Base-by-base conservation (phyloP, 2,888 invertebrate genomes). In the Diarsia rubi region DNA sequence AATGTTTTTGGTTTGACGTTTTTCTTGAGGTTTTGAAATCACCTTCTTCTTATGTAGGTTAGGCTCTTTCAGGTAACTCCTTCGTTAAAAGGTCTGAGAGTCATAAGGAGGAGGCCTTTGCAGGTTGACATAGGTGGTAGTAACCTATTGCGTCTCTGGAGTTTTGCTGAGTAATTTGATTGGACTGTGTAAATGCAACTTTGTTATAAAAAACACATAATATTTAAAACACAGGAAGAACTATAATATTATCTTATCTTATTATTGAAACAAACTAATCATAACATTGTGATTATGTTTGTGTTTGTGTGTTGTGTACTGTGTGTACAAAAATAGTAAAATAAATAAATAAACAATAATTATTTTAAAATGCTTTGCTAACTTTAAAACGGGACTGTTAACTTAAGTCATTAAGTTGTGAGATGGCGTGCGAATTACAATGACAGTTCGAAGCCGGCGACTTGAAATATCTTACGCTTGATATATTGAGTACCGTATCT, bases 401-500 rank as follows among this genome's bases (percentile, higher is more conserved):
- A 60, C 57, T 44, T 37, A 52, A 63, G 21, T 54, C n/a, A 70
- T 47, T 44, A 78, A 78, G 45, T 16, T 54, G 45, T 76, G 3
- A 12, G 16, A n/a, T 54, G 62, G 62, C 47, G 42, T 45, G 72
- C 42, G 24, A 71, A 76, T 79, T 47, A 62, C 59, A 79, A 79
- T 63, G 71, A 63, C 71, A 71, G 45, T 47, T 62, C 11, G 21
- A 52, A 71, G 27, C 60, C 47, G 42, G 60, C 52, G 78, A 78
- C 37, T 75, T 79, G 31, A 54, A 76, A 76, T 42, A 27, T 63
- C 59, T 77, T 67, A 75, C 19, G n/a, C 69, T 78, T 75, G 71
- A 79, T 79, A 62, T 54, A 75, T 75, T 79, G 60, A 70, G 71
- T 21, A 45, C 27, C 52, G 45, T 79, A 70, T 79, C 75, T 75